A percentile compares a stretch with the other conserved stretches of the same genome.
Evolutionary conservation across 2,888 invertebrate genomes (phyloP).

Genomic region (Phytoseiulus persimilis): DNA sequence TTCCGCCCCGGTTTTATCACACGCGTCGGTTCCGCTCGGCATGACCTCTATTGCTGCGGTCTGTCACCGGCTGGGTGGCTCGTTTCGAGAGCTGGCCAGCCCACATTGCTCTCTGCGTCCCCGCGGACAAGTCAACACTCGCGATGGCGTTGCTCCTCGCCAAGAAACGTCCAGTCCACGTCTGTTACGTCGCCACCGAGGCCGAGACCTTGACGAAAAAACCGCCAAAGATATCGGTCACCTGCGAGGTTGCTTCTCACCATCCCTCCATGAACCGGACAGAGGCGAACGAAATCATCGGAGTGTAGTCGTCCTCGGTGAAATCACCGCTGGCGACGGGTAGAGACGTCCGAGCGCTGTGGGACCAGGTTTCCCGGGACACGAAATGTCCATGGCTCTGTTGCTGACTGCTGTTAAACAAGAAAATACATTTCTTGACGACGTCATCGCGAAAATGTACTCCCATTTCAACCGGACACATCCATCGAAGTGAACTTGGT

Average conservation of each 20-base stretch:
- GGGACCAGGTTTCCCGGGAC: slow-evolving; percentile 97
- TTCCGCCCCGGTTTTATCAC: too few species aligned
- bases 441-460: slow-evolving; percentile 80
- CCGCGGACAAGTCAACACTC: slow-evolving; percentile 91
- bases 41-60: slow-evolving; percentile 82
- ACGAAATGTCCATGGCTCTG: slow-evolving; percentile 93
- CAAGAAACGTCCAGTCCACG: slow-evolving; percentile 79
- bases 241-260: slow-evolving; percentile 97
- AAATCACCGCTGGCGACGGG: slow-evolving; percentile 71
- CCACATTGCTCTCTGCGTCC: slow-evolving; percentile 81
- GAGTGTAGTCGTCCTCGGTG: slow-evolving; percentile 63
- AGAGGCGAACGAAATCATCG: slow-evolving; percentile 61
- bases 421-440: slow-evolving; percentile 76
- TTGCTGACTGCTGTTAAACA: slow-evolving; percentile 85
- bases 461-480: slow-evolving; percentile 87
- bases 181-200: slow-evolving; percentile 91
- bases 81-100: slow-evolving; percentile 90
- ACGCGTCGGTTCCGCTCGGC: too few species aligned
- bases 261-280: slow-evolving; percentile 83
- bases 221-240: slow-evolving; percentile 78
- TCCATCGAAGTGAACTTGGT: slow-evolving; percentile 88
- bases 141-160: slow-evolving; percentile 85
- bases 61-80: slow-evolving; percentile 80
- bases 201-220: slow-evolving; percentile 85
- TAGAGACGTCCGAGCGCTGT: slow-evolving; percentile 93